A percentile compares a stretch with the other conserved stretches of the same genome.
These are phyloP conservation scores for Rhabdomys pumilio DNA, from an alignment of 2,797 vertebrate genomes.

Conservation along the genomic window DNA sequence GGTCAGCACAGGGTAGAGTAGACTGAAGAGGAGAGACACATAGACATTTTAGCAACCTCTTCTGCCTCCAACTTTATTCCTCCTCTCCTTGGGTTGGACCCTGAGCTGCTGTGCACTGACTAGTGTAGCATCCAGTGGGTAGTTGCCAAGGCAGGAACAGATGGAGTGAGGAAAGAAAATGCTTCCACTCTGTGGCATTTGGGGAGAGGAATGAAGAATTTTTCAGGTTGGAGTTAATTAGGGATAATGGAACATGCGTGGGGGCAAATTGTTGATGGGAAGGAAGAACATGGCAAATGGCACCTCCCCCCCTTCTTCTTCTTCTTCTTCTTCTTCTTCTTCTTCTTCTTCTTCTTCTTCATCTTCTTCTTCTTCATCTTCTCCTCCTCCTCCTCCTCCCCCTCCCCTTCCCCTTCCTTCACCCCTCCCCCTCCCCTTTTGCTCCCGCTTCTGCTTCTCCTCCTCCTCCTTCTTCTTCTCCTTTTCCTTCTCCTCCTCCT, in stretches of 20 bases:
- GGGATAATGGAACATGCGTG: neutral
- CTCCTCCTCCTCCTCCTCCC: neutral
- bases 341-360: neutral
- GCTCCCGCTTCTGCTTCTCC: too few relatives aligned
- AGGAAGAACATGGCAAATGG: neutral
- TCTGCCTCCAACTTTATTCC: neutral
- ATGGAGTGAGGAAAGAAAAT: neutral
- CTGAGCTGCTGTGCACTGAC: neutral
- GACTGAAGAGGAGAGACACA: neutral
- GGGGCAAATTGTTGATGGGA: neutral
- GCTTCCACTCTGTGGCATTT: neutral
- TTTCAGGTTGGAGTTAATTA: conserved; percentile 11
- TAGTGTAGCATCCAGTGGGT: neutral
- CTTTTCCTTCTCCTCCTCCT: too few relatives aligned
- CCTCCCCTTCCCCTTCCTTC: too few relatives aligned
- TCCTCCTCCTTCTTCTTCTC: neutral
- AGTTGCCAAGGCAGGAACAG: conserved; percentile 28
- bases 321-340: neutral
- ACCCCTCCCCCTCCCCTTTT: too few relatives aligned
- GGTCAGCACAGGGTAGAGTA: neutral
- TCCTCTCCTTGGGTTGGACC: neutral
- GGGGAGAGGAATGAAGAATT: neutral
- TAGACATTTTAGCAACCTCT: neutral
- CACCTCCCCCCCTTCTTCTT: neutral
- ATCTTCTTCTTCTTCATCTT: too few relatives aligned